These are phyloP conservation scores for Seison nebaliae DNA, from an alignment of 1,140 invertebrate species.

Conservation along the genomic window DNA sequence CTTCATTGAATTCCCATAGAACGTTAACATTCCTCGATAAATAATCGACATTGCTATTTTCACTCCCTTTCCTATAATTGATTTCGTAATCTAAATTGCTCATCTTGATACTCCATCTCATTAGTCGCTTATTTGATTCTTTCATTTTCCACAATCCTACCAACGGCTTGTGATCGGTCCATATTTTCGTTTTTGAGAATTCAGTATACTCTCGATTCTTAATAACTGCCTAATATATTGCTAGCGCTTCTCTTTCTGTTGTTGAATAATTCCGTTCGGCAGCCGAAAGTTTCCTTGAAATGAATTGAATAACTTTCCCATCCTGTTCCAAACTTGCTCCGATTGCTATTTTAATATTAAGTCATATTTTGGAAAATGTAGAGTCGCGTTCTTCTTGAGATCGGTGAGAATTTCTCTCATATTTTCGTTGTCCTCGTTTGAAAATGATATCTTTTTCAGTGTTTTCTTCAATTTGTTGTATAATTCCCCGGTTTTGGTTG, in stretches of 20 bases:
- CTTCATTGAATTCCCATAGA: neutral
- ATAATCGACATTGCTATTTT: neutral
- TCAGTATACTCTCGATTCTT: neutral
- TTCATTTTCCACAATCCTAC: neutral
- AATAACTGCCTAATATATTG: neutral
- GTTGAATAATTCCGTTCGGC: neutral
- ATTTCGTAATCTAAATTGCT: slow-evolving; percentile 1
- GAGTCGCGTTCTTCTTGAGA: too few relatives aligned
- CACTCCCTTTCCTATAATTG: neutral
- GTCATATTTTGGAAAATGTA: too few relatives aligned
- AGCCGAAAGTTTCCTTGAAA: neutral
- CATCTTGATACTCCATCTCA: neutral
- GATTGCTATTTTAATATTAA: neutral
- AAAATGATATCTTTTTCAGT: too few relatives aligned
- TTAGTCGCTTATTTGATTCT: neutral
- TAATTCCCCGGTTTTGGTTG: too few relatives aligned
- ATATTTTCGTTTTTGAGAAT: neutral
- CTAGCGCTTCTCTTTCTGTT: neutral
- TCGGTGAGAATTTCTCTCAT: too few relatives aligned
- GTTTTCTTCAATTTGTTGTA: too few relatives aligned
- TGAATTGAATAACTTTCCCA: neutral
- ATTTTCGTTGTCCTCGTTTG: too few relatives aligned
- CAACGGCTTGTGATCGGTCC: slow-evolving; percentile 2
- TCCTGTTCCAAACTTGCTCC: neutral
- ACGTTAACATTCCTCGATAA: neutral